phyloP scores from a whole-genome alignment of 2,113 vertebrate genomes.

The Nothocercus julius region DNA sequence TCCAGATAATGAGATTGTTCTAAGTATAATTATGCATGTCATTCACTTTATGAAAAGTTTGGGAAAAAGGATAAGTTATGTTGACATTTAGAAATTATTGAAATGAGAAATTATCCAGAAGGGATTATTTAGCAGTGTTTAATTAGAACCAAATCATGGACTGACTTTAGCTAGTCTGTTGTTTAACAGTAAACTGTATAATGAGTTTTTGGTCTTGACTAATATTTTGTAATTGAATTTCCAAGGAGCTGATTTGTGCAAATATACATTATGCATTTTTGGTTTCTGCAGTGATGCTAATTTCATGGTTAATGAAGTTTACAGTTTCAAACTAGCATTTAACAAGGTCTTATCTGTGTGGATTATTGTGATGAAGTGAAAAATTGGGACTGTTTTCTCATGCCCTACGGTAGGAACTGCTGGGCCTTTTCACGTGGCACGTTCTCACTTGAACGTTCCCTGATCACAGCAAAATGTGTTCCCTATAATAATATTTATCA shows the following conservation, averaged over 20 bases:
- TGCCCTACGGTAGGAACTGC: not conserved
- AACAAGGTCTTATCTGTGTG: slow-evolving; percentile 33
- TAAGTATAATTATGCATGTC: slow-evolving; percentile 17
- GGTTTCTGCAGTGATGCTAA: not conserved
- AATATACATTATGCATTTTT: not conserved
- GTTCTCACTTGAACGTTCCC: not conserved
- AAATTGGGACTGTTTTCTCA: not conserved
- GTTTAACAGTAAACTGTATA: not conserved
- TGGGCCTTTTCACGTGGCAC: not conserved
- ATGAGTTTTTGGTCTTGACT: not conserved
- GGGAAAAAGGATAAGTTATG: slow-evolving; percentile 6
- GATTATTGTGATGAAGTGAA: slow-evolving; percentile 25
- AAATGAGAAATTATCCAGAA: slow-evolving; percentile 32
- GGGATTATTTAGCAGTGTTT: slow-evolving; percentile 1
- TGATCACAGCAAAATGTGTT: not conserved
- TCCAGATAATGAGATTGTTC: slow-evolving; percentile 33
- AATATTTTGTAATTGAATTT: slow-evolving; percentile 40
- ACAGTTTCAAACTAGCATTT: slow-evolving; percentile 28
- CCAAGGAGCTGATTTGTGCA: not conserved
- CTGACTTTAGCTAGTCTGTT: slow-evolving; percentile 1
- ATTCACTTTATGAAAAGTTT: slow-evolving; percentile 43
- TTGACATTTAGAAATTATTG: slow-evolving; percentile 34
- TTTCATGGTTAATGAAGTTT: slow-evolving; percentile 66
- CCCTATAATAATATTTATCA: not conserved
- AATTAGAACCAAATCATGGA: slow-evolving; percentile 45